Base-by-base conservation (phyloP, 2,888 invertebrate species). In the Camptogramma bilineatum region DNA sequence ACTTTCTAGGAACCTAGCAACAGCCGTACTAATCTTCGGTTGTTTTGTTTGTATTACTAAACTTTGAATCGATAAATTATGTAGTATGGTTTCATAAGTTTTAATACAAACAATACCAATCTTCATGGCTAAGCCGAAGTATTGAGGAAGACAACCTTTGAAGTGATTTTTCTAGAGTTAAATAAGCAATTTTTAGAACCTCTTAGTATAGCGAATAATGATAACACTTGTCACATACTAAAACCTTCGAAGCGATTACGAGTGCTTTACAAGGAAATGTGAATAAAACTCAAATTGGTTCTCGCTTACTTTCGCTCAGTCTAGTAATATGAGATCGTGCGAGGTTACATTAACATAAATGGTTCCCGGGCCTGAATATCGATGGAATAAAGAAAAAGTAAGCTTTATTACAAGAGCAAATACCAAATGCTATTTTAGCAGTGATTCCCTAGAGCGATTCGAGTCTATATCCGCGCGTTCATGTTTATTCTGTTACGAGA, bases 331-430 rank as follows among this genome's bases (percentile, higher is more conserved):
- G 56, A 64, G 61, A 68, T 68, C 68, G 57, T 68, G 68, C 67
- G 63, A 66, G 70, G 69, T 59, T 65, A 69, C 66, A 79, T 79
- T 79, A 79, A 70, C 78, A 80, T 78, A 78, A 79, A 75, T 60
- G 77, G 72, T 69, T 73, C 70, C 73, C 62, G 62, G 70, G 76
- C 72, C 70, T 67, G 75, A 78, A 77, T 77, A 77, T 73, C 73
- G 73, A 73, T 64, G 63, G 57, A 61, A 64, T 56, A 62, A 58
- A 58, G 59, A 55, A 52, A 50, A 60, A 50, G 53, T 53, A 54
- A 66, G 52, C 62, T 66, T 73, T 73, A 72, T 73, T 73, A 70
- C 24, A 57, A 55, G 62, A 62, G 65, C 64, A 70, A 67, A 70
- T 67, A 67, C 46, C 31, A 50, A 67, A 64, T 54, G 39, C 39